Conservation (phyloP, 2,113 vertebrate genomes). For the Embiotoca jacksoni region DNA sequence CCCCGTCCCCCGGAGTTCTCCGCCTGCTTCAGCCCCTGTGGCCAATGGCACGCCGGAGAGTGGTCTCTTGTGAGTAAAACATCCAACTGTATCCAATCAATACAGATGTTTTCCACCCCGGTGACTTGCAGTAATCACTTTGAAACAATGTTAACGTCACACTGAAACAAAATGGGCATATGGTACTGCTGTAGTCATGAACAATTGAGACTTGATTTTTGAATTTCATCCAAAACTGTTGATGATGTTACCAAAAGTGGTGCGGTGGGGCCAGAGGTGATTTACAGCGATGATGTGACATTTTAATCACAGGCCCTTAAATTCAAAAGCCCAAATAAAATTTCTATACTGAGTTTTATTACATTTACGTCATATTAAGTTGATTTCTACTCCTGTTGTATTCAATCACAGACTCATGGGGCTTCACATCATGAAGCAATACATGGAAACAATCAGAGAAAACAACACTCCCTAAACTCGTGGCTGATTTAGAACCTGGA, state of each 20-base stretch:
- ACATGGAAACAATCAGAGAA: constrained; percentile 19
- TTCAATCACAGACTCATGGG: background rate
- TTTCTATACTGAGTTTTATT: constrained; percentile 21
- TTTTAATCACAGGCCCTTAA: constrained; percentile 26
- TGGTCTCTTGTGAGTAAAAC: constrained; percentile 92
- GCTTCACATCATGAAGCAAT: constrained; percentile 16
- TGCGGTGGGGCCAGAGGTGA: constrained; percentile 1
- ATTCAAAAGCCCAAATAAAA: constrained; percentile 6
- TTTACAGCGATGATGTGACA: constrained; percentile 7
- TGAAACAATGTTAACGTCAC: constrained; percentile 15
- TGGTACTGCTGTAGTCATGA: constrained; percentile 10
- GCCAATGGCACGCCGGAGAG: constrained; percentile 91
- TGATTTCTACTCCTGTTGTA: constrained; percentile 18
- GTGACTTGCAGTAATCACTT: constrained; percentile 27
- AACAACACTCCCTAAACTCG: constrained; percentile 8
- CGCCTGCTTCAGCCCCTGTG: constrained; percentile 92
- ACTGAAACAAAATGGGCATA: constrained; percentile 21
- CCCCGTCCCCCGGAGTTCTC: constrained; percentile 89
- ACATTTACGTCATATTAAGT: constrained; percentile 12
- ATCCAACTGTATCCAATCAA: constrained; percentile 43
- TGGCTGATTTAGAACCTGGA: constrained; percentile 9
- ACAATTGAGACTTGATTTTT: constrained; percentile 26
- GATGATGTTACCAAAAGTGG: background rate
- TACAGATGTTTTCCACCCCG: constrained; percentile 43
- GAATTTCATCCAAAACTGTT: background rate